A percentile compares a stretch with the other conserved stretches of the same genome.
phyloP scores from a whole-genome alignment of 2,113 vertebrate genomes.

The Pelecanus crispus region DNA sequence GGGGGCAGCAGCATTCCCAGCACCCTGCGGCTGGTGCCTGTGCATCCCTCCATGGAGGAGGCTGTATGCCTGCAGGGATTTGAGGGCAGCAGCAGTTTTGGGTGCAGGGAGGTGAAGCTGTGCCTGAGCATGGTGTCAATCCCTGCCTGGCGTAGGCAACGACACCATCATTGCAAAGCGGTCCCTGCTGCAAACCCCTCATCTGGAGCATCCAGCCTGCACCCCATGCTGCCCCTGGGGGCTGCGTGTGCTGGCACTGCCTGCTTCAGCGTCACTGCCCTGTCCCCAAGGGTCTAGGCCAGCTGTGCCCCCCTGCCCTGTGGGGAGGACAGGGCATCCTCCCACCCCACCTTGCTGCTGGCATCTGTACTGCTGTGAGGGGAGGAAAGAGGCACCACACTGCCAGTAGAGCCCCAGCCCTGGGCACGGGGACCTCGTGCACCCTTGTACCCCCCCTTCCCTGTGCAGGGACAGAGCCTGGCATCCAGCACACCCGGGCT shows the following conservation, averaged over 20 bases:
- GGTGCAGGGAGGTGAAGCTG: background rate
- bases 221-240: background rate
- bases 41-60: background rate
- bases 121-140: background rate
- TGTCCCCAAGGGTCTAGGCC: background rate
- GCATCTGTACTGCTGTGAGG: background rate
- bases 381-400: background rate
- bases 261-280: background rate
- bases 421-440: background rate
- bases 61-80: background rate
- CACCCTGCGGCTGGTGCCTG: rapidly evolving
- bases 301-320: background rate
- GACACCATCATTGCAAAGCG: rapidly evolving
- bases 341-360: background rate
- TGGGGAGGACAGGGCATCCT: background rate
- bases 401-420: background rate
- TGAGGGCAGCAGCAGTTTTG: background rate
- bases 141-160: rapidly evolving
- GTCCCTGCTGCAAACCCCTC: background rate
- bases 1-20: background rate
- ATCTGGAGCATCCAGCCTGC: background rate
- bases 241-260: background rate
- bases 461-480: background rate
- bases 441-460: background rate
- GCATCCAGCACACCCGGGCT: background rate